Evolutionary conservation across 2,888 invertebrate genomes (phyloP), one percentile per base, ranked within the genome.

Genomic region (Therioaphis trifolii): DNA sequence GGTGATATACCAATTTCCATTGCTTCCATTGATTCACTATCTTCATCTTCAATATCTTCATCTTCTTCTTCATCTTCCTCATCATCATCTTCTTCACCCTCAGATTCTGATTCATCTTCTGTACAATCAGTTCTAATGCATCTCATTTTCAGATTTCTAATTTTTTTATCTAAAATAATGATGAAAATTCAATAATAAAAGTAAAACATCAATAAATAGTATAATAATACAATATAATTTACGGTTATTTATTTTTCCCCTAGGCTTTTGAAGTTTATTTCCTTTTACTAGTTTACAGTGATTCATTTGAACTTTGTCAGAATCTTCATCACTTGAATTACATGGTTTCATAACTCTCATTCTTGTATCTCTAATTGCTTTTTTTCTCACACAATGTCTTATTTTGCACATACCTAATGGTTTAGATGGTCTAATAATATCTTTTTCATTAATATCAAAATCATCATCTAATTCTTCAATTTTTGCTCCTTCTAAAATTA

Each of bases 81-180:
- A 49, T 86, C 85, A 12, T 86, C 86, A 24, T 86, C 86, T 29
- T 86, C 85, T 18, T 87, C 87, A 52, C 86, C 87, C n/a, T 87
- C 87, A 9, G 87, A 86, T 4, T 87, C 87, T 11, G 87, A 87
- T 66, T 88, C 87, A 43, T 88, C 88, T 40, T 88, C 88, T n/a
- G 63, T 82, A 52, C 82, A 82, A 82, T 72, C 74, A 84, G 71
- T 61, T 69, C 78, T 69, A 58, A 84, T 63, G 49, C 75, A 77
- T 29, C 52, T 68, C 77, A 84, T 77, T 84, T 84, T 84, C n/a
- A 77, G 7, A 69, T 69, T 69, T n/a, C 77, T 24, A 12, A 84
- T 74, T 82, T 84, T 84, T 84, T 84, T 77, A 29, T 75, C 76
- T 84, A 43, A n/a, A 71, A 69, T 15, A 72, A 29, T 78, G 21